Percentiles rank a stretch among this genome's conserved stretches.
These are phyloP conservation scores for Emys orbicularis DNA, from an alignment of 2,797 vertebrate species.

Conservation along the genomic window DNA sequence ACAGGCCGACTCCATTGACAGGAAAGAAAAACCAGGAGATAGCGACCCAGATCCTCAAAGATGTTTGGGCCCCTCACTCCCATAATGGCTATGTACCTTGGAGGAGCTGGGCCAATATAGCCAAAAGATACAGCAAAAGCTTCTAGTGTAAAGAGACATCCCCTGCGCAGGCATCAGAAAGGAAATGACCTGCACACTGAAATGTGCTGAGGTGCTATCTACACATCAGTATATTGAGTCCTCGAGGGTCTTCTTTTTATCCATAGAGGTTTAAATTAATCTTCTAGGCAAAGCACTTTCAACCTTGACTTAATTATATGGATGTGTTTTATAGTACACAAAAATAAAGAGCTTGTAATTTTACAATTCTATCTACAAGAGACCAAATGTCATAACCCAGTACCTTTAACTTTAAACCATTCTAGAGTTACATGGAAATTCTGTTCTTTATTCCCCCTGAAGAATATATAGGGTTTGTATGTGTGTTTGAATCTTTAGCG, in stretches of 20 bases:
- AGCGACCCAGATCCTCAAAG: no score
- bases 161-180: no score
- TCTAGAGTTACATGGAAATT: not conserved
- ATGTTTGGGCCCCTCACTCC: no score
- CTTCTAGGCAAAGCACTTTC: not conserved
- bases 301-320: not conserved
- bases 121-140: no score
- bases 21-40: fast-evolving
- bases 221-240: not conserved
- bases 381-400: no score
- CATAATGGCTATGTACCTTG: no score
- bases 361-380: no score
- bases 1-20: not conserved
- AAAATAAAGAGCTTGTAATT: not conserved
- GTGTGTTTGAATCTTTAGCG: not conserved
- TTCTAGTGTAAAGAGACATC: no score
- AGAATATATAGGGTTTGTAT: not conserved
- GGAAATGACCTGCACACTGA: no score
- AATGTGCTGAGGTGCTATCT: not conserved
- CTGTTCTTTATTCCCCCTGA: not conserved
- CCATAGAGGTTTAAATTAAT: constrained; percentile 3
- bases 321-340: not conserved
- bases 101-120: no score
- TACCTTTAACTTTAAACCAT: no score
- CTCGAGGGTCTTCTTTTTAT: not conserved